Conservation (phyloP, 2,113 vertebrate genomes). For the Okapia johnstoni region DNA sequence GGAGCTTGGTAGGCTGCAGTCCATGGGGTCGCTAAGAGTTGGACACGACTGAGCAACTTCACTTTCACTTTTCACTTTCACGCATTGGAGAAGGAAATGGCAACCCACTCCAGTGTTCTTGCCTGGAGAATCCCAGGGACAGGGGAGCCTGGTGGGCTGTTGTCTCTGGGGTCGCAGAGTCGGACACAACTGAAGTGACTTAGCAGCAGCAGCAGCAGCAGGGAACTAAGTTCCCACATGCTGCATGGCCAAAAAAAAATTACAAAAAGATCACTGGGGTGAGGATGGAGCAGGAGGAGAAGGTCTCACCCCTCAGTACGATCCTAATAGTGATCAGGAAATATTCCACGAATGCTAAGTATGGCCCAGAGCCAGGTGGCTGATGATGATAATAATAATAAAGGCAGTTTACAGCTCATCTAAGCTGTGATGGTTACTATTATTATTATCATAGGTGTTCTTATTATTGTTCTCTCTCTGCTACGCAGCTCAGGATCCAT, state of each 20-base stretch:
- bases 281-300: neutral
- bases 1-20: too few relatives aligned
- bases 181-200: too few relatives aligned
- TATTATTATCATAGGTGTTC: neutral
- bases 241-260: neutral
- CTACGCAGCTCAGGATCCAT: neutral
- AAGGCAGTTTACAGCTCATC: neutral
- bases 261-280: neutral
- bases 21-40: too few relatives aligned
- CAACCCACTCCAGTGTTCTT: too few relatives aligned
- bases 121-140: too few relatives aligned
- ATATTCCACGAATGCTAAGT: too few relatives aligned
- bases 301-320: neutral
- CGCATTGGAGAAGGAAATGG: too few relatives aligned
- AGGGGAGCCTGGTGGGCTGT: too few relatives aligned
- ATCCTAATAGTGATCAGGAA: neutral
- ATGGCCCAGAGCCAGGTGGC: neutral
- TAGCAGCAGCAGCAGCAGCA: neutral
- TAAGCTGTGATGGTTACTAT: neutral
- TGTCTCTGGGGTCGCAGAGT: too few relatives aligned
- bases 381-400: rapidly evolving
- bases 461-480: neutral
- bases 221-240: neutral
- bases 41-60: too few relatives aligned
- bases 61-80: too few relatives aligned